Evolutionary conservation across 1,140 invertebrate genomes (phyloP), one percentile per base, ranked within the genome.

Genomic region (Eupeodes corollae): DNA sequence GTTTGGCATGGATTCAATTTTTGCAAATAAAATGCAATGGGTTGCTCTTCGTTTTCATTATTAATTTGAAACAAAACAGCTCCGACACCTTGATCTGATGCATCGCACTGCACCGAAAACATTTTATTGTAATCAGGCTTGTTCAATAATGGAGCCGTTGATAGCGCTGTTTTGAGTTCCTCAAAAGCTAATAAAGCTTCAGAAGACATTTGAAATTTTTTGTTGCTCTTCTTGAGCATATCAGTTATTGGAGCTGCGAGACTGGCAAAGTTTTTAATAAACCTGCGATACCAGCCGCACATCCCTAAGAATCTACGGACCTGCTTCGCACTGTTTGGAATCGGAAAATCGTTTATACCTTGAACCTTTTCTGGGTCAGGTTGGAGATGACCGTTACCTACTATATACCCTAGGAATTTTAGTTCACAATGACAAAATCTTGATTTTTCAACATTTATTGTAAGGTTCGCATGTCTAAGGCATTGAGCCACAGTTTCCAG

Each of bases 251-350:
- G 69, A 19, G 54, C 47, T 19, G 69, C 55, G 6, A 67, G 42
- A 3, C 52, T 46, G 0, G 71, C 55, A 51, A 74, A 76, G 52
- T 73, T 53, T 14, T 52, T 54, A 30, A 75, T 62, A 48, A 73
- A 76, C 3, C 58, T 35, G 6, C 67, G 48, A 51, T 72, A 73
- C 52, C 68, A 74, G 3, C 58, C 57, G 2, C 65, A 55, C 44
- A 73, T 63, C 2, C 71, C 73, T 8, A 73, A 51, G 47, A 76
- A 74, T 41, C 66, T 47, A 32, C 60, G 42, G 1, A 67, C 49
- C 40, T 67, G 55, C 21, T 60, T 67, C 3, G 47, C 44, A 0
- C 53, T 63, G 40, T 47, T 56, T 6, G 58, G 56, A 9, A 49
- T 2, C n/a, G 54, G 56, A 6, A 57, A 48, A 31, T 54, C 55